Evolutionary conservation across 2,113 vertebrate genomes (phyloP).

Genomic region (Myrmecobius fasciatus): DNA sequence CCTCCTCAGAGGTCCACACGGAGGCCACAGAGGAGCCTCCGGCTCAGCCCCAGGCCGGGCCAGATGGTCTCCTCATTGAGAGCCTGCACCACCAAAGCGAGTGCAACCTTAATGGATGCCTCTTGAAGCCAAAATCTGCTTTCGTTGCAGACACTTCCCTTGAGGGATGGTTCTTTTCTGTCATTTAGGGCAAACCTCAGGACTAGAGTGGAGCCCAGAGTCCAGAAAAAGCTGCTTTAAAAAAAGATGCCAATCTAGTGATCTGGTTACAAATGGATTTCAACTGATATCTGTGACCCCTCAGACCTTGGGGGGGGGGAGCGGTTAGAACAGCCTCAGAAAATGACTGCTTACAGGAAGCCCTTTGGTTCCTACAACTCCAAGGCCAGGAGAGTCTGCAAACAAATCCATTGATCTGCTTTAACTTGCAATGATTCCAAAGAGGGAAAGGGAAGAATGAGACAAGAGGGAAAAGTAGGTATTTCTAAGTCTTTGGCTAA

Average conservation of each 20-base stretch:
- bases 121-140: background rate
- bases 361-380: conserved; percentile 64
- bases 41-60: background rate
- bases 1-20: background rate
- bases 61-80: background rate
- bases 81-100: background rate
- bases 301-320: background rate
- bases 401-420: background rate
- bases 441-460: background rate
- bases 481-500: background rate
- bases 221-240: background rate
- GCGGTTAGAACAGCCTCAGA: conserved; percentile 47
- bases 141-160: background rate
- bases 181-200: background rate
- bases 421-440: background rate
- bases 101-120: background rate
- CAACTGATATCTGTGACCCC: background rate
- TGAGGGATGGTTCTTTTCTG: background rate
- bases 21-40: background rate
- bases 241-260: background rate
- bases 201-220: background rate
- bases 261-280: background rate
- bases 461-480: background rate
- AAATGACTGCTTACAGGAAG: conserved; percentile 77
- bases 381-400: conserved; percentile 21